Evolutionary conservation across 1,140 invertebrate species (phyloP).

Genomic region (Aphis gossypii): DNA sequence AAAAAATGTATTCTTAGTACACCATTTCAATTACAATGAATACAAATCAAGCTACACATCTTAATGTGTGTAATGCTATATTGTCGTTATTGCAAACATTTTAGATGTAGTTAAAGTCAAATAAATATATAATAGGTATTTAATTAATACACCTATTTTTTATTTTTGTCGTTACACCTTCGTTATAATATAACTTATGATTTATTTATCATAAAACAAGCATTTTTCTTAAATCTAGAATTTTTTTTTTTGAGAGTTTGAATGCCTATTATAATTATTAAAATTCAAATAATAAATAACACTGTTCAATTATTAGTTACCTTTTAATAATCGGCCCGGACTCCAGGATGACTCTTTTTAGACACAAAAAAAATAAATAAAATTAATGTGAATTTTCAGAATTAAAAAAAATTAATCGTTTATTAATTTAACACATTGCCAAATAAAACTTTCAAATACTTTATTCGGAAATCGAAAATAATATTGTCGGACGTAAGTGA

Average conservation of each 20-base stretch:
- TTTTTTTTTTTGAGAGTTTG: not conserved
- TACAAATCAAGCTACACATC: not conserved
- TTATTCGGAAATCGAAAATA: not conserved
- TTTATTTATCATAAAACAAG: not conserved
- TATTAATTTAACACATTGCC: not conserved
- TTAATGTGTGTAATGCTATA: not conserved
- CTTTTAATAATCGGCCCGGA: conserved; percentile 54
- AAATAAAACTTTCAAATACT: not conserved
- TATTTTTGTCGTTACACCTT: not conserved
- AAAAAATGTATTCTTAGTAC: not conserved
- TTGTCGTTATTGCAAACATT: not conserved
- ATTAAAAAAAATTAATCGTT: not conserved
- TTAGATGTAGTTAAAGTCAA: not conserved
- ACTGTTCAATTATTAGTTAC: not conserved
- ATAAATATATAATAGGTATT: too few species aligned
- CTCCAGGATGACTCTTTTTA: conserved; percentile 43
- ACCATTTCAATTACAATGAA: not conserved
- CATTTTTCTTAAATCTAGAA: not conserved
- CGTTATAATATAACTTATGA: not conserved
- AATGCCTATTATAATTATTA: not conserved
- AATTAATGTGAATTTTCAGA: not conserved
- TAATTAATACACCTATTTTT: not conserved
- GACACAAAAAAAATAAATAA: not conserved
- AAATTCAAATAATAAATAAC: not conserved
- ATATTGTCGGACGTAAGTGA: not conserved